Base-by-base conservation (phyloP, 2,888 invertebrate genomes). In the Drosophila pseudotakahashii region DNA sequence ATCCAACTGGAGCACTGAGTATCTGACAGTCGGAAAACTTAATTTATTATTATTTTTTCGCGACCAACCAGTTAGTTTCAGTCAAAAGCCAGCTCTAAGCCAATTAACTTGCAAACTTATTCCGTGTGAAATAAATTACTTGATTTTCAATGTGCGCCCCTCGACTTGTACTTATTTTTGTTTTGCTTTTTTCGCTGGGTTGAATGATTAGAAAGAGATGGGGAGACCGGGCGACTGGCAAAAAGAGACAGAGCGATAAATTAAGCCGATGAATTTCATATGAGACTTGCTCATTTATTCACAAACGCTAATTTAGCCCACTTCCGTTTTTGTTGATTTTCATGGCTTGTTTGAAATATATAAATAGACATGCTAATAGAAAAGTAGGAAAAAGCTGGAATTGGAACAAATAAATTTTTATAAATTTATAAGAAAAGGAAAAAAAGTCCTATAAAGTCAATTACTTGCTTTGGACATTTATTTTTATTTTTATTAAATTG, bases 111-210 rank as follows among this genome's bases (percentile, higher is more conserved):
- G 81, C 73, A 73, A 86, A 81, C 77, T 78, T 78, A 83, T 78
- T 84, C 78, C 81, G 87, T 87, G 81, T 84, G 84, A 87, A 87
- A 87, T 78, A 78, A 84, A 77, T 87, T 81, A 78, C 79, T 74
- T 73, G 75, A 67, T 73, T 81, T 81, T 77, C 53, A 73, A 76
- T 80, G 55, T 62, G 60, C 47, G 14, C 47, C 45, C 44, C 45
- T 23, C n/a, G 45, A n/a, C 53, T 52, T 51, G 45, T 53, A 57
- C 55, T 60, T 19, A 11, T 34, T 50, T 47, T 67, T 41, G 48
- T 16, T 58, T 32, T 9, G 6, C 30, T 47, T 13, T 34, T 26
- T 58, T 44, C 10, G 54, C 26, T 36, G 42, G 41, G 9, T 41
- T 32, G n/a, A 14, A 48, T 47, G 16, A 11, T 23, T 23, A 11